These are phyloP conservation scores for Coregonus sp. DNA, from an alignment of 2,797 vertebrate genomes.

Conservation along the genomic window DNA sequence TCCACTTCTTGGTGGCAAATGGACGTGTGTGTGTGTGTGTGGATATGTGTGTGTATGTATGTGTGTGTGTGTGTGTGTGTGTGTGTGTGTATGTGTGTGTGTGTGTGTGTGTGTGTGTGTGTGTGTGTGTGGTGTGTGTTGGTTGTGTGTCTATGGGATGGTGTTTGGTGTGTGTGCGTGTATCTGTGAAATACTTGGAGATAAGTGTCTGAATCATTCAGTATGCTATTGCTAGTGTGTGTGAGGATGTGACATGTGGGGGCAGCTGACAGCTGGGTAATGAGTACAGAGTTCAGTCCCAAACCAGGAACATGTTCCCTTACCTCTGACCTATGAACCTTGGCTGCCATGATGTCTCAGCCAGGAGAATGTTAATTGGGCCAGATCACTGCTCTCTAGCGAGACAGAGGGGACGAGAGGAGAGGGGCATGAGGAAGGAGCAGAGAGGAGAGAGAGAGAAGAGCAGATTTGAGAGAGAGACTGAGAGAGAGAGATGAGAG, in stretches of 20 bases:
- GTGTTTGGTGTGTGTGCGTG: not conserved
- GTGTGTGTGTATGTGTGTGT: slow-evolving; percentile 16
- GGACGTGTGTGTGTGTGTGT: too few relatives aligned
- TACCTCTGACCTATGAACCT: slow-evolving; percentile 55
- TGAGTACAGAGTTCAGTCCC: slow-evolving; percentile 59
- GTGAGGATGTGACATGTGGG: slow-evolving; percentile 55
- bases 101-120: not conserved
- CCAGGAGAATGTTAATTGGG: slow-evolving; percentile 61
- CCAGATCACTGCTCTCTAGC: slow-evolving; percentile 18
- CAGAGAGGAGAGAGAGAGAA: not conserved
- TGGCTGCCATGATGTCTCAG: slow-evolving; percentile 43
- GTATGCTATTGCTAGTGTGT: not conserved
- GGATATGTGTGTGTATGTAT: not conserved
- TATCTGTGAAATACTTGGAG: not conserved
- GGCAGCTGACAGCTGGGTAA: slow-evolving; percentile 66
- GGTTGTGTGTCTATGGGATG: too few relatives aligned
- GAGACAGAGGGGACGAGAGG: slow-evolving; percentile 22
- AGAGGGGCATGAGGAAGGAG: too few relatives aligned
- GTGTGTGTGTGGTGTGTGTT: too few relatives aligned
- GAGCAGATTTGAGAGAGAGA: too few relatives aligned
- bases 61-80: not conserved
- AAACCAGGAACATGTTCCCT: slow-evolving; percentile 54
- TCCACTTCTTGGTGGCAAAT: not conserved
- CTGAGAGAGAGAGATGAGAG: too few relatives aligned
- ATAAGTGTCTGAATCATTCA: not conserved